These are phyloP conservation scores for Cyclina sinensis DNA, from an alignment of 1,140 invertebrate genomes.

Conservation along the genomic window DNA sequence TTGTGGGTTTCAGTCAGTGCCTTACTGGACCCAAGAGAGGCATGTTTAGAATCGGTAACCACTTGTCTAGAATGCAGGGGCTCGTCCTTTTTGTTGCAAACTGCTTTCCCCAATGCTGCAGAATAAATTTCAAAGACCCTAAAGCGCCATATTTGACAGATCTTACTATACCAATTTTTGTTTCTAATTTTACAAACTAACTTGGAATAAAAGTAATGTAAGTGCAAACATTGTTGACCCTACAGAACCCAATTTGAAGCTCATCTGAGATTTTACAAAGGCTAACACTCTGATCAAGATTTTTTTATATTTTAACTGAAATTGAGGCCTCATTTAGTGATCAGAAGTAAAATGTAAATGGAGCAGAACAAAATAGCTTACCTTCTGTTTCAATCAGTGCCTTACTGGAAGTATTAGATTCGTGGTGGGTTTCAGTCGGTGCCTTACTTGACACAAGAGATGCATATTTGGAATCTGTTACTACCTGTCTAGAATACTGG, in stretches of 20 bases:
- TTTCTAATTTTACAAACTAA: constrained; percentile 49
- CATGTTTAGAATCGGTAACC: constrained; percentile 46
- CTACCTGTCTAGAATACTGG: too few species aligned
- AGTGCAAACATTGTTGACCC: constrained; percentile 48
- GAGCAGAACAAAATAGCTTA: constrained; percentile 29
- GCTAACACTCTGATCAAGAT: constrained; percentile 38
- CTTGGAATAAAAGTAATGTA: constrained; percentile 38
- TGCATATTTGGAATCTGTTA: constrained; percentile 41
- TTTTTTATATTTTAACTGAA: constrained; percentile 45
- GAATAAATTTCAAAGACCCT: too few species aligned
- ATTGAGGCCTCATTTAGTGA: constrained; percentile 44
- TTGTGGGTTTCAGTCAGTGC: constrained; percentile 38
- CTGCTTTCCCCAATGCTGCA: constrained; percentile 46
- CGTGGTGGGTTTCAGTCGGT: constrained; percentile 39
- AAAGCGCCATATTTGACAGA: constrained; percentile 45
- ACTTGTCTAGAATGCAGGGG: constrained; percentile 36
- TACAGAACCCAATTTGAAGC: too few species aligned
- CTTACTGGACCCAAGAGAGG: constrained; percentile 42
- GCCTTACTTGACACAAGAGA: constrained; percentile 40
- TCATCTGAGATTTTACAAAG: too few species aligned
- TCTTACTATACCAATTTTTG: constrained; percentile 41
- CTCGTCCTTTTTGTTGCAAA: constrained; percentile 34
- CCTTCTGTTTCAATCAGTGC: too few species aligned
- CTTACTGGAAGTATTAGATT: too few species aligned
- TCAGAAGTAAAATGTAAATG: constrained; percentile 41